Conservation (phyloP, 2,113 vertebrate species). For the Boulengerochromis microlepis region DNA sequence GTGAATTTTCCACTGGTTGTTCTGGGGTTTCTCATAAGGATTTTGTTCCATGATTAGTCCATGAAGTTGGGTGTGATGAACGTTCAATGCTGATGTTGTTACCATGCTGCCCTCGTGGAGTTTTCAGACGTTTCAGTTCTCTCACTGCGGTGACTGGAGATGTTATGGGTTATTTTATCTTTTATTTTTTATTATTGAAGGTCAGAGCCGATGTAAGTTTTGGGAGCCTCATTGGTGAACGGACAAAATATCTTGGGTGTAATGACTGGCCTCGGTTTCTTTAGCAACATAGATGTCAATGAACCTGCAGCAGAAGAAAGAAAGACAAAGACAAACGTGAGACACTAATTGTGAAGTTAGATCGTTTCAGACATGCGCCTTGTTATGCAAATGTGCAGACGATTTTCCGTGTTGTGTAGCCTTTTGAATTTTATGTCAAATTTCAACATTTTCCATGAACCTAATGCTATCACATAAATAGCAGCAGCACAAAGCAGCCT, state of each 20-base stretch:
- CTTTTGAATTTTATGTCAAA: not conserved
- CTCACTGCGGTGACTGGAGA: not conserved
- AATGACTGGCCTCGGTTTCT: conserved; percentile 48
- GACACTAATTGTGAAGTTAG: not conserved
- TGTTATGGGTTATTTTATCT: not conserved
- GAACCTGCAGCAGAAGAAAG: conserved; percentile 46
- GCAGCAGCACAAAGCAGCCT: not conserved
- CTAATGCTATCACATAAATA: not conserved
- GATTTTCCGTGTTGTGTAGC: not conserved
- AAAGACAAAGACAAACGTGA: not conserved
- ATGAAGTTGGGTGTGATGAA: conserved; percentile 5
- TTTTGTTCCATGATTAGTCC: not conserved
- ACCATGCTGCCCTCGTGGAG: conserved; percentile 13
- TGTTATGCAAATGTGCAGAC: not conserved
- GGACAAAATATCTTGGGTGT: conserved; percentile 48
- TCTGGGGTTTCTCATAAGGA: not conserved
- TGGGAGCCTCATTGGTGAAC: conserved; percentile 23
- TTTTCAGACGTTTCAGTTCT: not conserved
- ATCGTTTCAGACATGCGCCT: not conserved
- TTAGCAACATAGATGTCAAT: conserved; percentile 34
- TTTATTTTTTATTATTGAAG: not conserved
- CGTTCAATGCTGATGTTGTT: conserved; percentile 7
- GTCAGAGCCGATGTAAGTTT: conserved; percentile 2
- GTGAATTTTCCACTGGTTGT: conserved; percentile 2
- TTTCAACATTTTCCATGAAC: not conserved